Percentiles rank a stretch among this genome's conserved stretches.
Evolutionary conservation across 2,113 vertebrate species (phyloP).

Genomic region (Leucopsar rothschildi): DNA sequence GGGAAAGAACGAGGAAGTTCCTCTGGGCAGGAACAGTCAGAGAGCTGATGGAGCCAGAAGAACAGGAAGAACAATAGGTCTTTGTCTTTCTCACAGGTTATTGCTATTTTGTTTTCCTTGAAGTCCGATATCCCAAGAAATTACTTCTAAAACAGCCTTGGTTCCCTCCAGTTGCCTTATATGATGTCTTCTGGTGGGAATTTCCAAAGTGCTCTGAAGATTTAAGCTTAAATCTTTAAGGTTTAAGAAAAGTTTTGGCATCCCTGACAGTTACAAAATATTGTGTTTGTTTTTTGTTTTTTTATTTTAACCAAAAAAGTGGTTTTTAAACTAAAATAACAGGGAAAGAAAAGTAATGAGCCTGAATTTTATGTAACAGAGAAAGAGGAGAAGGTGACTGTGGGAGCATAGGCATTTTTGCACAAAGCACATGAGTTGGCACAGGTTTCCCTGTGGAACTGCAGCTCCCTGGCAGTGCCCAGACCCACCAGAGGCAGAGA

Average conservation of each 20-base stretch:
- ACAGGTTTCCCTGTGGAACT: not conserved
- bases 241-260: not conserved
- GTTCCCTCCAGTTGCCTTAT: not conserved
- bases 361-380: not conserved
- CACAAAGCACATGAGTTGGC: not conserved
- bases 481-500: not conserved
- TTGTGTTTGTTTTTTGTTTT: too few species aligned
- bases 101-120: not conserved
- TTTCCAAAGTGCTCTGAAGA: not conserved
- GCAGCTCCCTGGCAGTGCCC: not conserved
- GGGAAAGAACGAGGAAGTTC: constrained; percentile 28
- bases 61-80: not conserved
- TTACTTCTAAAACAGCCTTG: not conserved
- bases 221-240: not conserved
- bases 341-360: not conserved
- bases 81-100: not conserved
- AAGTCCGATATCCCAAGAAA: not conserved
- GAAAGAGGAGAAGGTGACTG: not conserved
- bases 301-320: not conserved
- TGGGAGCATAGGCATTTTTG: not conserved
- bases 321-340: not conserved
- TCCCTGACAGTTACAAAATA: not conserved
- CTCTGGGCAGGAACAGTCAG: not conserved
- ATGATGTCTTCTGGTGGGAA: not conserved
- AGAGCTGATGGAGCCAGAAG: not conserved